phyloP scores from a whole-genome alignment of 2,797 vertebrate genomes.

The Hipposideros larvatus region DNA sequence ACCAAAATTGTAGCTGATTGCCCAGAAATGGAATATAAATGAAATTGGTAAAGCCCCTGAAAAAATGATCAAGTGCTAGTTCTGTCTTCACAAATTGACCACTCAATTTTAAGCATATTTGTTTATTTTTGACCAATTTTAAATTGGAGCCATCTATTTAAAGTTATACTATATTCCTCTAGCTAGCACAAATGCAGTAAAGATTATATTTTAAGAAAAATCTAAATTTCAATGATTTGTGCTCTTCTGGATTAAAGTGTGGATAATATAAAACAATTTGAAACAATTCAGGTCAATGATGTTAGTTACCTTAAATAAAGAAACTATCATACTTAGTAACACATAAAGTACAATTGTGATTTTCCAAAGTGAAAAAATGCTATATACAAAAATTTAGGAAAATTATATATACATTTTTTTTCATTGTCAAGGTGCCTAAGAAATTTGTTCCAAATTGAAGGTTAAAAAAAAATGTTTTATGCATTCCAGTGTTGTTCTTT shows the following conservation, averaged over 20 bases:
- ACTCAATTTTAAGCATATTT: conserved; percentile 77
- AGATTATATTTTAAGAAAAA: conserved; percentile 70
- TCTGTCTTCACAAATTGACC: conserved; percentile 75
- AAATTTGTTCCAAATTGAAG: conserved; percentile 35
- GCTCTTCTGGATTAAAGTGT: conserved; percentile 78
- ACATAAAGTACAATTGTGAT: conserved; percentile 67
- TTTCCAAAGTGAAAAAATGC: conserved; percentile 69
- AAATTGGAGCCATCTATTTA: conserved; percentile 80
- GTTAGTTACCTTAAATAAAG: conserved; percentile 84
- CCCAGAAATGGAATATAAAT: conserved; percentile 81
- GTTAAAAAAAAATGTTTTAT: conserved; percentile 44
- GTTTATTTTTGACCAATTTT: conserved; percentile 84
- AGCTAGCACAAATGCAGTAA: conserved; percentile 78
- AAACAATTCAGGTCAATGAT: conserved; percentile 84
- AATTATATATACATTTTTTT: neutral
- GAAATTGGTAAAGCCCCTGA: conserved; percentile 78
- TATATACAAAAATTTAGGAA: conserved; percentile 49
- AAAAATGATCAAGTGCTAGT: conserved; percentile 76
- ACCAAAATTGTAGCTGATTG: conserved; percentile 80
- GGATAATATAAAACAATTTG: conserved; percentile 83
- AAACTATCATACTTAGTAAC: conserved; percentile 74
- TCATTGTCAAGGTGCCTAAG: conserved; percentile 9
- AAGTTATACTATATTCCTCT: conserved; percentile 61
- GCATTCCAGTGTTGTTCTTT: conserved; percentile 48
- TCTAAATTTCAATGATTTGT: conserved; percentile 75